Base-by-base conservation (phyloP, 2,113 vertebrate species). In the Ceuthmochares aereus region DNA sequence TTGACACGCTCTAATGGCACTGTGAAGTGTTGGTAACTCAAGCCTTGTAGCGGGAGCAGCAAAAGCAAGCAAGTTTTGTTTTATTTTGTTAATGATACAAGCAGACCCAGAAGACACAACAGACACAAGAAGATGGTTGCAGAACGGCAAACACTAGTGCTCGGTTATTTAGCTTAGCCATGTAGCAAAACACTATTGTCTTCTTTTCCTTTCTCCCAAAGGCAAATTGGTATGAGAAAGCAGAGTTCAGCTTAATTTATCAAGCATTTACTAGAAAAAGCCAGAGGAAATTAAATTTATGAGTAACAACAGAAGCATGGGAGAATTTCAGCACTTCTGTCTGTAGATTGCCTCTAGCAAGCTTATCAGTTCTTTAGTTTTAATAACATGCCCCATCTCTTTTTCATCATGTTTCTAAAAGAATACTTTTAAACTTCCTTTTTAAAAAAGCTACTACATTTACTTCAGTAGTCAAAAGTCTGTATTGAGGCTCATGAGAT, bases 1-100 rank as follows among this genome's bases (percentile, higher is more conserved):
- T 27, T 25, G 15, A 29, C 54, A 85, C 62, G 7, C 10, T 47
- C 34, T 32, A 67, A 30, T 1, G 20, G 42, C 19, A 84, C 27
- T 0, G 1, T 1, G 11, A 11, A 30, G 7, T 6, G 36, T 2
- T 56, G 40, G 54, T 18, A 20, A 21, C 18, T 32, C 27, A 3
- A 88, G 51, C 18, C 14, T 23, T 40, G 37, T 15, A 29, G 59
- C 11, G 59, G 26, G 7, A 90, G 32, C 42, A 80, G 16, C 11
- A 66, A 49, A 5, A 87, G 6, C 1, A 7, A 74, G 12, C 9
- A 30, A 60, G 29, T 27, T 52, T 49, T 56, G 20, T 43, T 62
- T 60, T 20, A 27, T 26, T 66, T 32, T 78, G 5, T 29, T 30
- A 27, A 14, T 58, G 42, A 11, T 22, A 49, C 37, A 69, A 54